Percentiles rank a stretch among this genome's conserved stretches.
Conservation (phyloP, 1,140 invertebrate genomes). For the Drosophila pseudoobscura region DNA sequence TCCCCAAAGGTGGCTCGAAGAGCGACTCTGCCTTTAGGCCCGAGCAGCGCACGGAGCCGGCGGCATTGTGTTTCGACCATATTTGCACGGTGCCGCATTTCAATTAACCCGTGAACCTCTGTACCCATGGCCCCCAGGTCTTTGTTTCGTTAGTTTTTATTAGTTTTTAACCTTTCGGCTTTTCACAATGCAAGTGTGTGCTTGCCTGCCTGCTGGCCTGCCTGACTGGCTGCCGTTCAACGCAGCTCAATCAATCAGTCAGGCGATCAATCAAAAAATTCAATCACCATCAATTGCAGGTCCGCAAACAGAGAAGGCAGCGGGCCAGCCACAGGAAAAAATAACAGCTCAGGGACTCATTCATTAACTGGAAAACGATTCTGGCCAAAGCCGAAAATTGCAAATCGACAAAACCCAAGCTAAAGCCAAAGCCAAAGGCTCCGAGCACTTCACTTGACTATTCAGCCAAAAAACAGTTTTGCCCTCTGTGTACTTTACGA, state of each 20-base stretch:
- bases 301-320: conserved; percentile 21
- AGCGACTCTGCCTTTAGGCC: conserved; percentile 57
- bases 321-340: conserved; percentile 22
- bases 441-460: conserved; percentile 27
- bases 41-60: conserved; percentile 25
- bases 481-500: conserved; percentile 49
- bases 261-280: conserved; percentile 78
- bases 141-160: conserved; percentile 51
- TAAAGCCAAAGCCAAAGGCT: background rate
- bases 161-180: conserved; percentile 68
- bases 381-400: conserved; percentile 59
- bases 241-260: conserved; percentile 65
- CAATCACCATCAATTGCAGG: conserved; percentile 76
- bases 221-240: background rate
- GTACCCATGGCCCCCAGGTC: conserved; percentile 14
- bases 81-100: conserved; percentile 57
- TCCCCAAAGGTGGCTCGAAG: conserved; percentile 65
- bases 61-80: conserved; percentile 40
- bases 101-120: conserved; percentile 61
- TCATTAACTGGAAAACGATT: conserved; percentile 70
- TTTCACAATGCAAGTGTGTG: conserved; percentile 7
- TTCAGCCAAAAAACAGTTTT: conserved; percentile 25
- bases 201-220: background rate
- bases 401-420: conserved; percentile 50
- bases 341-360: conserved; percentile 50